Evolutionary conservation across 2,113 vertebrate genomes (phyloP).

Genomic region (Tenebrosternarchus preto): DNA sequence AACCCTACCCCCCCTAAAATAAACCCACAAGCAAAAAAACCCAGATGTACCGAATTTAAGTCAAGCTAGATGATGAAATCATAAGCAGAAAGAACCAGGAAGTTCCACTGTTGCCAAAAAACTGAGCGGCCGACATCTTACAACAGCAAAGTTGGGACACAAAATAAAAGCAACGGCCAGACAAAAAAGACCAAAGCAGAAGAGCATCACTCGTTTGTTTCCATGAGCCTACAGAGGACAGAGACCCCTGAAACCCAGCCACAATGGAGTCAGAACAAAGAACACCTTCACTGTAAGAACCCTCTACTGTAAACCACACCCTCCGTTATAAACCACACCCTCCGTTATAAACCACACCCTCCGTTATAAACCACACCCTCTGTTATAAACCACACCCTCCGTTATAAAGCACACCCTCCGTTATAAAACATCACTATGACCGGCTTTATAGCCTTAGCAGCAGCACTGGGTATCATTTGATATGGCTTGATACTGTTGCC

Average conservation of each 20-base stretch:
- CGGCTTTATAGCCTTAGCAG: neutral
- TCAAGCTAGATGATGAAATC: neutral
- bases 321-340: too few relatives aligned
- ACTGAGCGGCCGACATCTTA: neutral
- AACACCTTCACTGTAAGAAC: too few relatives aligned
- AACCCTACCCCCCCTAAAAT: too few relatives aligned
- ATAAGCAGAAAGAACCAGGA: neutral
- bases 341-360: too few relatives aligned
- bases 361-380: neutral
- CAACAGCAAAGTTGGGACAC: neutral
- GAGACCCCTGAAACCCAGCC: constrained; percentile 5
- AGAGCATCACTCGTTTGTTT: neutral
- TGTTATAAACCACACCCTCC: neutral
- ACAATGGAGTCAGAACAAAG: neutral
- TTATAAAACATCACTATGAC: neutral
- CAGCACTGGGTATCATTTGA: neutral
- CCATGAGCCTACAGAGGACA: constrained; percentile 3
- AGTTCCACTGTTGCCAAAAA: neutral
- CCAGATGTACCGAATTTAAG: neutral
- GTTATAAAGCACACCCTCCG: too few relatives aligned
- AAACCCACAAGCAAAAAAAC: too few relatives aligned
- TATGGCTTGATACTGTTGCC: neutral
- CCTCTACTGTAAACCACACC: too few relatives aligned
- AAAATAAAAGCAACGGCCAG: neutral
- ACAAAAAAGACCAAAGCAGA: constrained; percentile 22